Conservation (phyloP, 2,113 vertebrate genomes). For the Girardinichthys multiradiatus region DNA sequence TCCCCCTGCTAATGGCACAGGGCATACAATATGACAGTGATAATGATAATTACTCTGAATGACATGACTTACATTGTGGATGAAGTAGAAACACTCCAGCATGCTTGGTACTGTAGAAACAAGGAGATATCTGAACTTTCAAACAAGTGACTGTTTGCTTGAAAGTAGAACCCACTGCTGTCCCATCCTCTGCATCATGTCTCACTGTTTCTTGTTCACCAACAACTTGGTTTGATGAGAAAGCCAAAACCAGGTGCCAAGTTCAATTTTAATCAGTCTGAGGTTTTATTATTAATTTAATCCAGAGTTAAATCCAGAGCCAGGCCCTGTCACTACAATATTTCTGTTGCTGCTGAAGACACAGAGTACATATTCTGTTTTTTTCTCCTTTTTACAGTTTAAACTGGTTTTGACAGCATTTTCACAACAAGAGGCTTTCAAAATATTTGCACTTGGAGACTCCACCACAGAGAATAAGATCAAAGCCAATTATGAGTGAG, state of each 20-base stretch:
- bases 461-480: neutral
- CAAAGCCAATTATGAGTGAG: neutral
- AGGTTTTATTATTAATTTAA: neutral
- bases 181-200: constrained; percentile 7
- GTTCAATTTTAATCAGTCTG: neutral
- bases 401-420: constrained; percentile 15
- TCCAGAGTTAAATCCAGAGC: constrained; percentile 9
- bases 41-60: constrained; percentile 71
- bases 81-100: constrained; percentile 29
- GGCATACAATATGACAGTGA: constrained; percentile 67
- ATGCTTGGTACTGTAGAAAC: neutral
- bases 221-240: neutral
- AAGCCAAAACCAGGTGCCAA: neutral
- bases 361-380: neutral
- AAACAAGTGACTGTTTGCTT: constrained; percentile 19
- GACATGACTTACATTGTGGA: constrained; percentile 59
- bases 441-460: neutral
- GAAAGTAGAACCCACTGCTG: neutral
- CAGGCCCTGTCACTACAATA: constrained; percentile 6
- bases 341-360: constrained; percentile 2
- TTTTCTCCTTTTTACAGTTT: neutral
- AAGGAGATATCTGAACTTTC: constrained; percentile 18
- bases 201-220: constrained; percentile 15
- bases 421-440: constrained; percentile 12
- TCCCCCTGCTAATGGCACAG: constrained; percentile 55